Conservation (phyloP, 1,140 invertebrate species). For the Rhizoglyphus robini region DNA sequence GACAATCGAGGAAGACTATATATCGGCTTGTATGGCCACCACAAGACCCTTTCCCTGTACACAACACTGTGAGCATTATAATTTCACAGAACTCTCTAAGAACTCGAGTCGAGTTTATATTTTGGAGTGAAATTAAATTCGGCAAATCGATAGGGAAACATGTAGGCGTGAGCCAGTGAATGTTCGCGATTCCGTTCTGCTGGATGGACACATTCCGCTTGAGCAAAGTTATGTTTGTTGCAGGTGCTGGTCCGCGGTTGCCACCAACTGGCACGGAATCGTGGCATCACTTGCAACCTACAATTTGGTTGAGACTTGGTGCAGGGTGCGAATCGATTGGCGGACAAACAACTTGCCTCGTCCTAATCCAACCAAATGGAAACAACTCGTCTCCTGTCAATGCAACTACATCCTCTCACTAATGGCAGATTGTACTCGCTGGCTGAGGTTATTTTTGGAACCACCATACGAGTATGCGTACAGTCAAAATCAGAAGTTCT, state of each 20-base stretch:
- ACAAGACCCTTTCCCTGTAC: background rate
- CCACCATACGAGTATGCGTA: too few species aligned
- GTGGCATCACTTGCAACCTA: too few species aligned
- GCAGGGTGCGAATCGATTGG: too few species aligned
- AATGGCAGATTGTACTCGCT: too few species aligned
- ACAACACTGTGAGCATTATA: background rate
- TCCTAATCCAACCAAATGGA: too few species aligned
- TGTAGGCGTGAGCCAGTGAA: background rate
- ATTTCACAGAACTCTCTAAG: background rate
- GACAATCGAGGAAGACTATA: conserved; percentile 7
- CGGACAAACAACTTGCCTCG: too few species aligned
- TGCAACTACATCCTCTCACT: too few species aligned
- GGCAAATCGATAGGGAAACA: background rate
- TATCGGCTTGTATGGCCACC: background rate
- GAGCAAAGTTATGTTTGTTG: background rate
- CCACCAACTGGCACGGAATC: background rate
- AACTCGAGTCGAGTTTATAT: background rate
- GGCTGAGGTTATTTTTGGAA: too few species aligned
- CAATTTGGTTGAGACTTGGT: too few species aligned
- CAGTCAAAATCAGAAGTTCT: too few species aligned
- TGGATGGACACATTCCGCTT: background rate
- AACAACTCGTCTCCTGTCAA: too few species aligned
- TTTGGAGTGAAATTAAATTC: background rate
- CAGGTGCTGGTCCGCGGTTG: background rate
- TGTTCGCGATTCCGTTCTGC: background rate